phyloP scores from a whole-genome alignment of 2,888 invertebrate genomes.

The Poecilobothrus nobilitatus region DNA sequence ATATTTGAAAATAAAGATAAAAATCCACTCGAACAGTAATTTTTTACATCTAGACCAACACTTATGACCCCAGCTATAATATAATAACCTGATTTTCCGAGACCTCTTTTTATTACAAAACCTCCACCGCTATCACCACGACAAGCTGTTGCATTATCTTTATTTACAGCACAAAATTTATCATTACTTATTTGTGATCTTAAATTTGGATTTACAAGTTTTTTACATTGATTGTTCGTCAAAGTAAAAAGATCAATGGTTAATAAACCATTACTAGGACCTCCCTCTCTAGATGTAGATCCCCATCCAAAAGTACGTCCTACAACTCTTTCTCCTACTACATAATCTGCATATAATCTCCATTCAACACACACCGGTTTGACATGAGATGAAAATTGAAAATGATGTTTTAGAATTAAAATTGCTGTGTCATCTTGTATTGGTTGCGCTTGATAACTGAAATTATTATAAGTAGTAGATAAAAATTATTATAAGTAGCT shows the following conservation, averaged over 20 bases:
- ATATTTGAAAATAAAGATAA: too few relatives aligned
- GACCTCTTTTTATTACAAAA: constrained; percentile 6
- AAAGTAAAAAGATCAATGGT: constrained; percentile 15
- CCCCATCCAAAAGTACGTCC: constrained; percentile 21
- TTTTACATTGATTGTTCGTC: constrained; percentile 13
- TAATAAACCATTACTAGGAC: constrained; percentile 11
- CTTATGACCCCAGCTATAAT: neutral
- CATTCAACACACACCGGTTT: neutral
- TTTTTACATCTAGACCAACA: neutral
- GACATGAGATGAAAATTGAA: too few relatives aligned
- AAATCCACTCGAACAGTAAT: too few relatives aligned
- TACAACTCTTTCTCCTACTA: constrained; percentile 4
- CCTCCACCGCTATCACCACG: constrained; percentile 18
- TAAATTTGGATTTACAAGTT: neutral
- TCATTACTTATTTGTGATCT: constrained; percentile 15
- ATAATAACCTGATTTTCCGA: neutral
- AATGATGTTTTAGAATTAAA: too few relatives aligned
- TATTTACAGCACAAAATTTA: constrained; percentile 14
- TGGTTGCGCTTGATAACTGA: too few relatives aligned
- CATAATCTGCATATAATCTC: neutral
- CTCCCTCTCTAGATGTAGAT: neutral
- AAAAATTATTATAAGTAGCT: too few relatives aligned
- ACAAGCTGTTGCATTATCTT: constrained; percentile 13
- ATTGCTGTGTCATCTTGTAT: too few relatives aligned
- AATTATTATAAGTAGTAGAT: too few relatives aligned